Evolutionary conservation across 2,113 vertebrate species (phyloP).

Genomic region (Numenius arquata): DNA sequence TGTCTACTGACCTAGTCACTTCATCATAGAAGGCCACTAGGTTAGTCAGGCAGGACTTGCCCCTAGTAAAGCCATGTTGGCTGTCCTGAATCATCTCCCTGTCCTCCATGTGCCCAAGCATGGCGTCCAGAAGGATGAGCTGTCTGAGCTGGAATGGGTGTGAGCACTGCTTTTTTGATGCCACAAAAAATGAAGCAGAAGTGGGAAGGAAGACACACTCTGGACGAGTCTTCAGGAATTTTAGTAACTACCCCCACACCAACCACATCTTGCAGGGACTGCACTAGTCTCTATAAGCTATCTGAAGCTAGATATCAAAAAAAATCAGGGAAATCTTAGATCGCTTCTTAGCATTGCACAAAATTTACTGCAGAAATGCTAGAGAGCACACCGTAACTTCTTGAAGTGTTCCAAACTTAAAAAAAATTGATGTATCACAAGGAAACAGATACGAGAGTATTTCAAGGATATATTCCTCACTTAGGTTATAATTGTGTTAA

Average conservation of each 20-base stretch:
- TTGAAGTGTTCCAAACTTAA: not conserved
- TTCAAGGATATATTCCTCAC: not conserved
- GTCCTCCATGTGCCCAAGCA: too few relatives aligned
- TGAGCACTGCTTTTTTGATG: not conserved
- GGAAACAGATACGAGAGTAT: not conserved
- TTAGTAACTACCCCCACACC: not conserved
- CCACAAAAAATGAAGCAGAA: not conserved
- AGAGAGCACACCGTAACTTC: not conserved
- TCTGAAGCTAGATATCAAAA: not conserved
- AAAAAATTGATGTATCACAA: not conserved
- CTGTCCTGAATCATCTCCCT: too few relatives aligned
- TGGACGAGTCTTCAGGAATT: not conserved
- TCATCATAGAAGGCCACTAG: too few relatives aligned
- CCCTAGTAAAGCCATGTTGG: too few relatives aligned
- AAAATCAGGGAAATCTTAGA: not conserved
- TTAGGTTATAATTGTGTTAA: not conserved
- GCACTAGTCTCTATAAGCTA: not conserved
- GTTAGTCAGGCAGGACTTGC: too few relatives aligned
- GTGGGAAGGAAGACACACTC: not conserved
- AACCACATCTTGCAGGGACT: not conserved
- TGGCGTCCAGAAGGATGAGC: too few relatives aligned
- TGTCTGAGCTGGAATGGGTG: not conserved
- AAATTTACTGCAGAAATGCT: not conserved
- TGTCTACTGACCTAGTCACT: too few relatives aligned
- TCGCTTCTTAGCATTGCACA: not conserved